Evolutionary conservation across 2,888 invertebrate species (phyloP), one percentile per base, ranked within the genome.

Genomic region (Anorthoa munda): DNA sequence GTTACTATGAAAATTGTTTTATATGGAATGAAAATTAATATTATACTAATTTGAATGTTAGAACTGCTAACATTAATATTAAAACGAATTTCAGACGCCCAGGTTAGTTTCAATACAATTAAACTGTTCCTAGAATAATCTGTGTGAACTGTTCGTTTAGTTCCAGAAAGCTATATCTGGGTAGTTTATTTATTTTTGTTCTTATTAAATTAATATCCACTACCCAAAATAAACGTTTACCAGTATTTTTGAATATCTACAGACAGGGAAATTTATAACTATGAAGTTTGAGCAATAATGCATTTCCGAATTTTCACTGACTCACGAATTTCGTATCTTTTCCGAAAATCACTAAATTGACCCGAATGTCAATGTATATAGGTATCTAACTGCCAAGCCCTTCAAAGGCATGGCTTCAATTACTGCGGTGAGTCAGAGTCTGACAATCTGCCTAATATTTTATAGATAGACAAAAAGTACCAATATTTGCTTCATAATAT

Each of bases 391-490:
- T n/a, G n/a, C 51, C 58, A 39, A 66, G 23, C 78, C 86, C 79
- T 79, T 72, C 39, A 7, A 64, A 66, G 75, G 61, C 66, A 72
- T 56, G 77, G 67, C 70, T 80, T 79, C 82, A 73, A 77, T 73
- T 79, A 82, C 66, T 21, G 21, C 46, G 60, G 66, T 85, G 83
- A 84, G 60, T 82, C 80, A 82, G 64, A 2, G 23, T 5, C 7
- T 58, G 53, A 68, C 56, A 77, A 64, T 70, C 53, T 55, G 67
- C 74, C 68, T 70, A 15, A 60, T 60, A 59, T 53, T 65, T 23
- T 69, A 78, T 51, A 78, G 51, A 59, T 21, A 69, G 50, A 26
- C 26, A 59, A 51, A 21, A 73, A 45, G 23, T 26, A 51, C n/a
- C 5, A 13, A 18, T 11, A 23, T 31, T 50, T 18, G 39, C 59